Base-by-base conservation (phyloP, 2,113 vertebrate genomes). In the Riparia riparia region DNA sequence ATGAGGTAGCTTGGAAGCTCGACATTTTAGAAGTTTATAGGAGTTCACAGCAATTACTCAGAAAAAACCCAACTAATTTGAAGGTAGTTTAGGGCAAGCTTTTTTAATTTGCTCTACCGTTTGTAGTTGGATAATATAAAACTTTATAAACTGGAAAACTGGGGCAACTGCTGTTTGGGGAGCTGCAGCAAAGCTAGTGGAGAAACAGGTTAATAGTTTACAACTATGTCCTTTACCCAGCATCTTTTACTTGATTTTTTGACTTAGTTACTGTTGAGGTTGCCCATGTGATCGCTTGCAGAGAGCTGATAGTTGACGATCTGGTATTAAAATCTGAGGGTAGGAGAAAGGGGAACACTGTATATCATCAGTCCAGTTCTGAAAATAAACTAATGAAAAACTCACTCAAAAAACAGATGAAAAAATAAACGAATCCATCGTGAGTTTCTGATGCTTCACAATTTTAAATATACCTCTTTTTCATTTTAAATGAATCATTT, bases 91-190 rank as follows among this genome's bases (percentile, higher is more conserved):
- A 88, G 63, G 83, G 22, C 37, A 57, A 61, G 8, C 9, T 76
- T 86, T 93, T 92, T 86, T 58, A 80, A 80, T 78, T 82, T 71
- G 31, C 32, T 66, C n/a, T 94, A 53, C 56, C 19, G 31, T 74
- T 64, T 86, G 42, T 37, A 93, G 51, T 47, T 1, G 10, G 56
- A 57, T 58, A 93, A 86, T 66, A 68, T n/a, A 82, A 93, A 95
- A 88, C 56, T 82, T 83, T 39, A 90, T 69, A 86, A 89, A 87
- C 28, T 83, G 45, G 37, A 89, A 87, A 92, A 83, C 37, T 58
- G 58, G 69, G 60, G 32, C 72, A 92, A 88, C n/a, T 79, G 63
- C 54, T 60, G 68, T 37, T 87, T 89, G 37, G 66, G 91, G 82
- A 93, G 57, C 56, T 68, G 44, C 82, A 78, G 72, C 61, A 90